These are phyloP conservation scores for Bombylius major DNA, from an alignment of 2,888 invertebrate genomes.

Conservation along the genomic window DNA sequence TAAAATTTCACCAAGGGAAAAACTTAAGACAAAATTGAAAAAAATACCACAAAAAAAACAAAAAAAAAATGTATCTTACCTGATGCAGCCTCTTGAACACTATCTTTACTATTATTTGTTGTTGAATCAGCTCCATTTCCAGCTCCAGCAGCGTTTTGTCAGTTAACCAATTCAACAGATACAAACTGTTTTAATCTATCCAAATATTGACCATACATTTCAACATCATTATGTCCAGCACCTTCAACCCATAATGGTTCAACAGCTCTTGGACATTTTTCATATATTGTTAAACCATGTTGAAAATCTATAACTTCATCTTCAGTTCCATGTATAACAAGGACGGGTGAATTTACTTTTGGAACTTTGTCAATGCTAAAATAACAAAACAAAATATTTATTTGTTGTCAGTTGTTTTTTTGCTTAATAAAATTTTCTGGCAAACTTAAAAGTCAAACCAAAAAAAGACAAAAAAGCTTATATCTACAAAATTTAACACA, in stretches of 20 bases:
- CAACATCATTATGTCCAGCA: constrained; percentile 92
- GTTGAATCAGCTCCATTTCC: constrained; percentile 31
- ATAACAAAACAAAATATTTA: constrained; percentile 10
- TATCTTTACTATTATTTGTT: constrained; percentile 25
- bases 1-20: no score
- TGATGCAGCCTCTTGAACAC: constrained; percentile 16
- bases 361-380: constrained; percentile 91
- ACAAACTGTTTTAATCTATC: constrained; percentile 90
- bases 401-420: background rate
- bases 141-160: constrained; percentile 46
- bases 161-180: constrained; percentile 75
- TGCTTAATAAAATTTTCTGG: background rate
- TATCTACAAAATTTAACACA: no score
- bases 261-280: constrained; percentile 84
- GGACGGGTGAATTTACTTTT: constrained; percentile 84
- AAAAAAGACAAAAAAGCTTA: background rate
- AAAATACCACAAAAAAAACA: background rate
- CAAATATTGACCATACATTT: constrained; percentile 84
- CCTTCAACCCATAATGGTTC: constrained; percentile 94
- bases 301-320: constrained; percentile 96
- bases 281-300: constrained; percentile 87
- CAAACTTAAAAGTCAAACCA: background rate
- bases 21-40: no score
- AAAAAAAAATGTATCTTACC: constrained; percentile 3
- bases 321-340: constrained; percentile 92